A percentile compares a stretch with the other conserved stretches of the same genome.
phyloP scores from a whole-genome alignment of 2,797 vertebrate species.

The Pseudochirops cupreus region DNA sequence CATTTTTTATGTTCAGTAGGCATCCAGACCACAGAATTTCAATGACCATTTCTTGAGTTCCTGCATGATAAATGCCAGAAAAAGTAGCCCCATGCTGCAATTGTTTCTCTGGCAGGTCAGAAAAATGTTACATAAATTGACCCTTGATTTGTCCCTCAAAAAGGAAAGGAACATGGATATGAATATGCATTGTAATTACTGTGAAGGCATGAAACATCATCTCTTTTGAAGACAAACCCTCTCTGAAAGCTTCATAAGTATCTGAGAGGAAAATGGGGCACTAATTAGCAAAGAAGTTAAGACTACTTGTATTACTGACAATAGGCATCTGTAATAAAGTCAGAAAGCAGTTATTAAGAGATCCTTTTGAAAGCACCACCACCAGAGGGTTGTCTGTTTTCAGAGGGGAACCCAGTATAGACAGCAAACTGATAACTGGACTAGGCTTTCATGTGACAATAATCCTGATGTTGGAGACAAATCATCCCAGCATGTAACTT shows the following conservation, averaged over 20 bases:
- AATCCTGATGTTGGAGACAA: not conserved
- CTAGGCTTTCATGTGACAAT: not conserved
- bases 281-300: conserved; percentile 78
- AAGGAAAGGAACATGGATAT: conserved; percentile 16
- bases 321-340: conserved; percentile 58
- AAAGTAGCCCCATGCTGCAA: not conserved
- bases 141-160: conserved; percentile 58
- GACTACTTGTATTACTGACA: conserved; percentile 56
- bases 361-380: conserved; percentile 31
- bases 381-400: conserved; percentile 30
- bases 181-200: conserved; percentile 75
- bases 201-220: conserved; percentile 61
- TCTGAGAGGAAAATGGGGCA: conserved; percentile 65
- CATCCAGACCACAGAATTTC: not conserved
- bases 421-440: not conserved
- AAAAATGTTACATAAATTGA: conserved; percentile 37
- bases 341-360: conserved; percentile 35
- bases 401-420: conserved; percentile 36
- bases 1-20: not conserved
- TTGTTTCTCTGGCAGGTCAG: conserved; percentile 58
- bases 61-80: not conserved
- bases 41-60: not conserved
- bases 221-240: conserved; percentile 71
- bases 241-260: conserved; percentile 58
- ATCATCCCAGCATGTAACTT: not conserved